phyloP scores from a whole-genome alignment of 2,888 invertebrate genomes.

The Sinodicranocentrus sp. region DNA sequence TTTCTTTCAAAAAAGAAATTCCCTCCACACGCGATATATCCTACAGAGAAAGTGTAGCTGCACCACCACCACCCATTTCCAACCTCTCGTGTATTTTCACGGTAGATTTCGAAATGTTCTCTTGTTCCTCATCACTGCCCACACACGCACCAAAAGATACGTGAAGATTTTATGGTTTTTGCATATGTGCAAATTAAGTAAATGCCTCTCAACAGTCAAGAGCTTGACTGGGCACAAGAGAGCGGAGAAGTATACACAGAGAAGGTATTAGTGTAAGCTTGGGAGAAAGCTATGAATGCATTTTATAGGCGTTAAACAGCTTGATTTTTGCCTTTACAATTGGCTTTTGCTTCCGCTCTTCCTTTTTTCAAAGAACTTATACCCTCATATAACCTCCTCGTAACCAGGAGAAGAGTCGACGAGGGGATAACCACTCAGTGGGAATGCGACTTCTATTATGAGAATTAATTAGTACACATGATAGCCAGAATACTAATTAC shows the following conservation, averaged over 20 bases:
- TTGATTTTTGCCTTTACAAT: slow-evolving; percentile 16
- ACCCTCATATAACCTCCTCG: background rate
- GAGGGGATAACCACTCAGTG: slow-evolving; percentile 57
- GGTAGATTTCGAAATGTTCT: slow-evolving; percentile 2
- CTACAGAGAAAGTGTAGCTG: no score
- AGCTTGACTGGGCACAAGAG: background rate
- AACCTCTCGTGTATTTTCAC: background rate
- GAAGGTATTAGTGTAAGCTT: background rate
- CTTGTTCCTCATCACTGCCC: background rate
- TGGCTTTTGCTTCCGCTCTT: background rate
- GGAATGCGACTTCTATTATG: slow-evolving; percentile 52
- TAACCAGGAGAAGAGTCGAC: slow-evolving; percentile 1
- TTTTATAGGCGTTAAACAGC: background rate
- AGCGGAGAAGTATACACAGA: background rate
- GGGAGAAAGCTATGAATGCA: background rate
- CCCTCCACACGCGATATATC: no score
- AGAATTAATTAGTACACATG: slow-evolving; percentile 66
- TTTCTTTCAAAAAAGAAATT: no score
- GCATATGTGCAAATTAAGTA: slow-evolving; percentile 18
- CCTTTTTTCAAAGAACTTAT: background rate
- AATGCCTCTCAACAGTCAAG: slow-evolving; percentile 13
- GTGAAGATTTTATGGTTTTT: slow-evolving; percentile 8
- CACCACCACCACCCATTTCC: no score
- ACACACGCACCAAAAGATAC: background rate
- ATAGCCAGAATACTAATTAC: slow-evolving; percentile 64